These are phyloP conservation scores for Ophioderma brevispina DNA, from an alignment of 35 echinoderm and acorn worm genomes.

Conservation along the genomic window DNA sequence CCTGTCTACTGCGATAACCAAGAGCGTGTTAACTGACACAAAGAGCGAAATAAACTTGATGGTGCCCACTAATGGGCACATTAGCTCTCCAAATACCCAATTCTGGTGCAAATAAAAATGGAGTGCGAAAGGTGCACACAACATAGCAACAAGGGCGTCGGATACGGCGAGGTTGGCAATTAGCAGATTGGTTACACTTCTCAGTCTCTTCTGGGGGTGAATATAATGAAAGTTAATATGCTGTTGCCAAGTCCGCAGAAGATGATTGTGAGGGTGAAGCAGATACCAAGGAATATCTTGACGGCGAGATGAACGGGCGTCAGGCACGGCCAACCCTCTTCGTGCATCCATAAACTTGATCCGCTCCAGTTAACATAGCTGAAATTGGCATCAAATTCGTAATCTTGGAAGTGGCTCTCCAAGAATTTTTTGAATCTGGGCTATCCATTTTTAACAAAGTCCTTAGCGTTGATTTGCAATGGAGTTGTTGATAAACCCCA, in stretches of 20 bases:
- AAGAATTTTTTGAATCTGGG: too few relatives aligned
- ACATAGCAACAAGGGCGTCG: constrained; percentile 77
- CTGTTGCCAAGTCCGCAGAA: constrained; percentile 85
- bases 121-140: constrained; percentile 71
- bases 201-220: constrained; percentile 68
- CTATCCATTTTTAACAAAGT: too few relatives aligned
- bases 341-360: too few relatives aligned
- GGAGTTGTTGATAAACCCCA: too few relatives aligned
- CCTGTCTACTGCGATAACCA: constrained; percentile 93
- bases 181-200: constrained; percentile 89
- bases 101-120: constrained; percentile 58
- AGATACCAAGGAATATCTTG: constrained; percentile 67
- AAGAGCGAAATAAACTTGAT: constrained; percentile 76
- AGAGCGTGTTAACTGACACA: constrained; percentile 91
- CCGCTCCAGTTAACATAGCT: too few relatives aligned
- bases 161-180: constrained; percentile 90
- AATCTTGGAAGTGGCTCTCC: too few relatives aligned
- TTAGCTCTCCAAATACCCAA: constrained; percentile 64
- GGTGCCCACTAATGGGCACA: constrained; percentile 73
- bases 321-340: too few relatives aligned
- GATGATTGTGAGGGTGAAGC: constrained; percentile 68
- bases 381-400: too few relatives aligned
- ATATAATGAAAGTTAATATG: constrained; percentile 75
- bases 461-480: too few relatives aligned
- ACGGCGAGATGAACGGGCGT: not conserved